Conservation (phyloP, 2,888 invertebrate genomes). For the Synergus gifuensis region DNA sequence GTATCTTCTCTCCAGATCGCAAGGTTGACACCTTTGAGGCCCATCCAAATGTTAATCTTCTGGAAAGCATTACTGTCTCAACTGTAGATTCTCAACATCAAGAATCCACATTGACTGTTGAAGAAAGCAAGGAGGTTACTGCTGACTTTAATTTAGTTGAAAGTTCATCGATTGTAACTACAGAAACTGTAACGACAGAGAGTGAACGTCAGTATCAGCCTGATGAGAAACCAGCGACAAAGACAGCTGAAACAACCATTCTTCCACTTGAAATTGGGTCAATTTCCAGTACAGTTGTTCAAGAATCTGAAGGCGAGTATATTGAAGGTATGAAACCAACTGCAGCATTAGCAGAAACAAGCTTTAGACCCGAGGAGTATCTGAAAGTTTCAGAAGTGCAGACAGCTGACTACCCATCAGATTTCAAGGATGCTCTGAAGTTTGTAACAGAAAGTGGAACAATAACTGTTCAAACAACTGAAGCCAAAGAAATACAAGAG, state of each 20-base stretch:
- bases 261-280: conserved; percentile 81
- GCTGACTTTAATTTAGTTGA: conserved; percentile 83
- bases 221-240: conserved; percentile 73
- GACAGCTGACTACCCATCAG: conserved; percentile 80
- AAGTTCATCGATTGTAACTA: conserved; percentile 81
- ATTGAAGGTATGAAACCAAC: conserved; percentile 79
- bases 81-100: conserved; percentile 84
- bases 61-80: conserved; percentile 80
- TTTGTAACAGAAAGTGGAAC: conserved; percentile 80
- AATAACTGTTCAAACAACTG: conserved; percentile 80
- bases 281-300: conserved; percentile 80
- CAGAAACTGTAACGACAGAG: conserved; percentile 82
- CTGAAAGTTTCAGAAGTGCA: conserved; percentile 82
- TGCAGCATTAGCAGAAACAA: conserved; percentile 80
- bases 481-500: conserved; percentile 83
- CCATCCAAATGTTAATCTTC: conserved; percentile 69
- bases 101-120: conserved; percentile 80
- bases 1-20: conserved; percentile 76
- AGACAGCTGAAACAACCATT: conserved; percentile 75
- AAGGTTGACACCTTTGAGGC: conserved; percentile 68
- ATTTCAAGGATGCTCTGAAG: conserved; percentile 80
- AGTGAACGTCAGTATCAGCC: conserved; percentile 80
- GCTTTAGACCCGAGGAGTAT: conserved; percentile 81
- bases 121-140: conserved; percentile 78
- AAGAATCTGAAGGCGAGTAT: conserved; percentile 84